These are phyloP conservation scores for Hippopotamyrus pictus DNA, from an alignment of 2,797 vertebrate species.

Conservation along the genomic window DNA sequence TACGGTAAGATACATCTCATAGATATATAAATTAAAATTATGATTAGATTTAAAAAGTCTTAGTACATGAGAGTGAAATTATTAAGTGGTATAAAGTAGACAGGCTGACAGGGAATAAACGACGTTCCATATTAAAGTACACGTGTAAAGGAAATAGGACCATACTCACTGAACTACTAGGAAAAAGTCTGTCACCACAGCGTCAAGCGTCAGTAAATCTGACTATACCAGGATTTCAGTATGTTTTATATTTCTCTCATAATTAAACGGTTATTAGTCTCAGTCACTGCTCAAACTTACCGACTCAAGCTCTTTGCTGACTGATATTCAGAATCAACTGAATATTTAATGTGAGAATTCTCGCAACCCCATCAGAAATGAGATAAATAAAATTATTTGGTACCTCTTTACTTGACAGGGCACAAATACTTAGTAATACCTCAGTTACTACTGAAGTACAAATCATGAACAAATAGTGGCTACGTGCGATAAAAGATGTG, in stretches of 20 bases:
- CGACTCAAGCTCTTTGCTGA: neutral
- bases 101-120: neutral
- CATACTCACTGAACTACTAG: neutral
- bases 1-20: neutral
- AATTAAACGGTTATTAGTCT: neutral
- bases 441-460: neutral
- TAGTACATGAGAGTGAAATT: neutral
- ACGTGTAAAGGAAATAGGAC: neutral
- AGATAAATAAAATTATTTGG: neutral
- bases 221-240: neutral
- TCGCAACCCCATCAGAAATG: neutral
- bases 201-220: neutral
- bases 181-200: neutral
- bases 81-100: neutral
- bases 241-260: neutral
- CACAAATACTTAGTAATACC: neutral
- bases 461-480: neutral
- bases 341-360: neutral
- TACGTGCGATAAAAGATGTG: neutral
- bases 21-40: neutral
- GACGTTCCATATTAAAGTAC: neutral
- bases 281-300: neutral
- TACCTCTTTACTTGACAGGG: neutral
- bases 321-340: neutral
- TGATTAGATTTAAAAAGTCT: neutral